These are phyloP conservation scores for Macrophya alboannulata DNA, from an alignment of 2,888 invertebrate genomes.

Conservation along the genomic window DNA sequence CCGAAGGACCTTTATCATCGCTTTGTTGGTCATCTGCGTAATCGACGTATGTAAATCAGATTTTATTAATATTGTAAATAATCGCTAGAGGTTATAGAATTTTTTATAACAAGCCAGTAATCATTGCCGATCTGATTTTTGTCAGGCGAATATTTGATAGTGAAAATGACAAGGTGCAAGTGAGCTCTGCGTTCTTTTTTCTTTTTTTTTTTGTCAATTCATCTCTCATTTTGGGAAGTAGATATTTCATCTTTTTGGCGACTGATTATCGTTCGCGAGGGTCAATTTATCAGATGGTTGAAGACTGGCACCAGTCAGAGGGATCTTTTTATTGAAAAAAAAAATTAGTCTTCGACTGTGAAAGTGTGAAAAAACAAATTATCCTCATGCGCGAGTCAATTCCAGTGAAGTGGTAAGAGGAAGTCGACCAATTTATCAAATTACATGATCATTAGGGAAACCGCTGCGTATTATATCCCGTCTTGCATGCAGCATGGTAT, in stretches of 20 bases:
- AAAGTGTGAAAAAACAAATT: slow-evolving; percentile 34
- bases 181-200: neutral
- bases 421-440: slow-evolving; percentile 33
- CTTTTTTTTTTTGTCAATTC: neutral
- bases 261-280: neutral
- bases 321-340: neutral
- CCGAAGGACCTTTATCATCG: slow-evolving; percentile 43
- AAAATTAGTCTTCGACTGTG: neutral
- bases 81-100: neutral
- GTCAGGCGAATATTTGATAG: neutral
- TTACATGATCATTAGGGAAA: slow-evolving; percentile 21
- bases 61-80: slow-evolving; percentile 6
- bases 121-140: neutral
- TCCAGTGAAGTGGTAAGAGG: slow-evolving; percentile 28
- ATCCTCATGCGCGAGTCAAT: slow-evolving; percentile 35
- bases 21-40: slow-evolving; percentile 32
- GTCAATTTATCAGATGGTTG: neutral
- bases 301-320: neutral
- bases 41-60: slow-evolving; percentile 43
- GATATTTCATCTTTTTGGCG: neutral
- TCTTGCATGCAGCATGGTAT: neutral
- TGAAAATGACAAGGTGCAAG: neutral
- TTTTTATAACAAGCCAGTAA: neutral
- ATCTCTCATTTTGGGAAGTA: neutral
- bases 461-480: neutral